Conservation (phyloP, 2,797 vertebrate species). For the Rhinella marina region DNA sequence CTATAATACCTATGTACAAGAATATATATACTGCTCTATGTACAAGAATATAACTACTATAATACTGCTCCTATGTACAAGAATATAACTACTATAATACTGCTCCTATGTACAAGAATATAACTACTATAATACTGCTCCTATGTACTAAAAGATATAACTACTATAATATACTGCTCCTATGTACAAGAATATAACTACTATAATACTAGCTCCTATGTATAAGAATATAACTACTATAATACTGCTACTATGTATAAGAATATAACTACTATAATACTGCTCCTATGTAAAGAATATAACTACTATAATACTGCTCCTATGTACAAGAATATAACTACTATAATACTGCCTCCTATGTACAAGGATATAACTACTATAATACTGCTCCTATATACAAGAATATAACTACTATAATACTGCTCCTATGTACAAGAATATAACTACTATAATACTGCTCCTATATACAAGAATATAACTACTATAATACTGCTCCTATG, state of each 20-base stretch:
- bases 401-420: conserved; percentile 22
- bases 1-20: background rate
- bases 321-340: conserved; percentile 12
- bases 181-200: conserved; percentile 16
- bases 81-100: background rate
- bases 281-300: background rate
- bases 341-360: conserved; percentile 8
- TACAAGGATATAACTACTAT: conserved; percentile 8
- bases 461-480: background rate
- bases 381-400: background rate
- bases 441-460: conserved; percentile 18
- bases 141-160: conserved; percentile 1
- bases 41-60: too few relatives aligned
- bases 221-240: conserved; percentile 17
- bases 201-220: background rate
- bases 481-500: background rate
- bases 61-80: background rate
- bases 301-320: background rate
- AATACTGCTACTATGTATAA: background rate
- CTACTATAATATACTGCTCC: conserved; percentile 7
- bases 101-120: too few relatives aligned
- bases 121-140: background rate
- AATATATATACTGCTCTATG: background rate
- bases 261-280: conserved; percentile 14
- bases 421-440: background rate